Percentiles rank a stretch among this genome's conserved stretches.
phyloP scores from a whole-genome alignment of 2,888 invertebrate genomes.

The Eupelmus urozonus region DNA sequence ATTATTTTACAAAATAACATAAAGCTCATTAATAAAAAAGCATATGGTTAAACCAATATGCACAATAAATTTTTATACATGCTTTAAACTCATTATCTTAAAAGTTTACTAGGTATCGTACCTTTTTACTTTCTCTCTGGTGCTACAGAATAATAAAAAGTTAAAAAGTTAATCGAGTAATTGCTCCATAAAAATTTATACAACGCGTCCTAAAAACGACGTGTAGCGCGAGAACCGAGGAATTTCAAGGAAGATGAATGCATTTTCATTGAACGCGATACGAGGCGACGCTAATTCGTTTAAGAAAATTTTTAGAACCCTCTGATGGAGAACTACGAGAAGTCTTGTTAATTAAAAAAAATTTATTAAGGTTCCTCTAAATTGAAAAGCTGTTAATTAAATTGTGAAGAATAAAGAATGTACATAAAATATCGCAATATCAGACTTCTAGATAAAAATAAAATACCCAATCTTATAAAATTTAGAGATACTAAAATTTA shows the following conservation, averaged over 20 bases:
- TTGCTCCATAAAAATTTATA: conserved; percentile 4
- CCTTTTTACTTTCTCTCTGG: neutral
- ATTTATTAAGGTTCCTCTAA: neutral
- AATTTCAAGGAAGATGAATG: neutral
- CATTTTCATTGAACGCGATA: neutral
- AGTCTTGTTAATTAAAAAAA: neutral
- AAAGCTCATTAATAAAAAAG: too few relatives aligned
- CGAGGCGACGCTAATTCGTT: neutral
- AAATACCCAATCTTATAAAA: neutral
- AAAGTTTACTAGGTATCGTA: neutral
- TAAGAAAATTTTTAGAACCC: neutral
- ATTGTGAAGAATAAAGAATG: too few relatives aligned
- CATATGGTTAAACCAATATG: too few relatives aligned
- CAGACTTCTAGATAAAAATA: too few relatives aligned
- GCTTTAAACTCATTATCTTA: too few relatives aligned
- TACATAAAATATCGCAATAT: too few relatives aligned
- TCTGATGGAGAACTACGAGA: neutral
- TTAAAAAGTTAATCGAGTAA: conserved; percentile 5
- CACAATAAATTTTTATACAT: too few relatives aligned
- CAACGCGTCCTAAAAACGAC: neutral
- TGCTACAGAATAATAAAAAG: neutral
- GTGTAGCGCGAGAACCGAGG: neutral
- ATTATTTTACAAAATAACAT: too few relatives aligned
- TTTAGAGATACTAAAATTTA: neutral
- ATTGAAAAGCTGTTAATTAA: too few relatives aligned